Evolutionary conservation across 2,797 vertebrate species (phyloP).

Genomic region (Malurus splendens): DNA sequence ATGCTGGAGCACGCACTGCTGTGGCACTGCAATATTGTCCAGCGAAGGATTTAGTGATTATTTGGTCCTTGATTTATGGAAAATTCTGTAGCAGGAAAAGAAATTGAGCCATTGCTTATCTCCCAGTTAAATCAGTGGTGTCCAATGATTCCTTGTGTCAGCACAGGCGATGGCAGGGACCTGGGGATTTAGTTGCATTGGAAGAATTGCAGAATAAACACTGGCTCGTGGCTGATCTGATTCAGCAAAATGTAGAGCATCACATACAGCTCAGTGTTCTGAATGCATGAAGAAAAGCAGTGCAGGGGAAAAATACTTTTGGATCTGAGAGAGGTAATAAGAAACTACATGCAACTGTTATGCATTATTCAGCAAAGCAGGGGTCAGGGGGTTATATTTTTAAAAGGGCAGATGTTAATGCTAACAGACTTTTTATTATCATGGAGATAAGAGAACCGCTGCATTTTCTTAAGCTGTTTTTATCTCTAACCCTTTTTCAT

Average conservation of each 20-base stretch:
- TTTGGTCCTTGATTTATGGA: background rate
- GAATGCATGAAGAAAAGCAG: accelerated
- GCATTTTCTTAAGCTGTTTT: background rate
- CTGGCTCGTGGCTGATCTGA: background rate
- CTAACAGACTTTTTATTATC: background rate
- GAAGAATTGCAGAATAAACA: background rate
- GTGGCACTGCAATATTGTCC: background rate
- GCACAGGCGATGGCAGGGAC: background rate
- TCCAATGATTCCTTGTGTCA: background rate
- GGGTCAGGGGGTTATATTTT: background rate
- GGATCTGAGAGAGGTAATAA: background rate
- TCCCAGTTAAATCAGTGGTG: background rate
- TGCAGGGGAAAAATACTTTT: background rate
- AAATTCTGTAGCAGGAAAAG: background rate
- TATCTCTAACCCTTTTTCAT: background rate
- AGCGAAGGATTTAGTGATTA: background rate
- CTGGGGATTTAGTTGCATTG: background rate
- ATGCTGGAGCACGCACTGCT: background rate
- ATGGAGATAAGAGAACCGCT: background rate
- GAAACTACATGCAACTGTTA: background rate
- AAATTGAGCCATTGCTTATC: background rate
- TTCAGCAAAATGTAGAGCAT: background rate
- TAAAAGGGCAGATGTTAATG: background rate
- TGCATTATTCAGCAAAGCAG: background rate
- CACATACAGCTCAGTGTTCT: background rate